Evolutionary conservation across 1,140 invertebrate genomes (phyloP).

Genomic region (Aphaenogaster rudis): DNA sequence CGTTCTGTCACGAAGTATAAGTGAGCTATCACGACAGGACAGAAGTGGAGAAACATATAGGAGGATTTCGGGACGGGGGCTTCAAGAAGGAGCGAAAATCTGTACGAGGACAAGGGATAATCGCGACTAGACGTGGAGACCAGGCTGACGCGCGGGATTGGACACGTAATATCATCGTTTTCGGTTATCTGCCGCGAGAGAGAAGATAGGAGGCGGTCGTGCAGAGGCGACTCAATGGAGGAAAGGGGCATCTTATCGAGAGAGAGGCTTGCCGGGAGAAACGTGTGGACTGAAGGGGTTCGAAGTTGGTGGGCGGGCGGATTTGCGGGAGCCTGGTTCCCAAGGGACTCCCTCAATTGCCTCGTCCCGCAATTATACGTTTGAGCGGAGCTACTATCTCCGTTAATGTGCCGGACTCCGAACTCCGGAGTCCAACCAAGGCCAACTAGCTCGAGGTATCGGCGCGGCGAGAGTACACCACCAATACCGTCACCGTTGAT

Average conservation of each 20-base stretch:
- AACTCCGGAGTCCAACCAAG: constrained; percentile 73
- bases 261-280: constrained; percentile 72
- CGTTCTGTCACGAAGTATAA: neutral
- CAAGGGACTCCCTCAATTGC: constrained; percentile 84
- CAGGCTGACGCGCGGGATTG: constrained; percentile 75
- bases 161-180: constrained; percentile 80
- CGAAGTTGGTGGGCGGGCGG: constrained; percentile 74
- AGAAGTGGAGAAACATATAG: neutral
- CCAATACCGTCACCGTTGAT: constrained; percentile 66
- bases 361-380: constrained; percentile 86
- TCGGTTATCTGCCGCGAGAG: constrained; percentile 80
- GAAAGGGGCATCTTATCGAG: constrained; percentile 77
- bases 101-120: constrained; percentile 67
- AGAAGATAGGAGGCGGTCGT: constrained; percentile 67
- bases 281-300: constrained; percentile 79
- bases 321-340: constrained; percentile 78
- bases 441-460: constrained; percentile 70
- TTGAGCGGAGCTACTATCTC: constrained; percentile 85
- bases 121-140: constrained; percentile 66
- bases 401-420: constrained; percentile 84
- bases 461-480: constrained; percentile 52
- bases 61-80: constrained; percentile 16
- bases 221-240: constrained; percentile 59
- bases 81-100: constrained; percentile 51
- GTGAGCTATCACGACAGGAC: constrained; percentile 13